Evolutionary conservation across 1,140 invertebrate genomes (phyloP), one percentile per base, ranked within the genome.

Genomic region (Ganaspis sp.): DNA sequence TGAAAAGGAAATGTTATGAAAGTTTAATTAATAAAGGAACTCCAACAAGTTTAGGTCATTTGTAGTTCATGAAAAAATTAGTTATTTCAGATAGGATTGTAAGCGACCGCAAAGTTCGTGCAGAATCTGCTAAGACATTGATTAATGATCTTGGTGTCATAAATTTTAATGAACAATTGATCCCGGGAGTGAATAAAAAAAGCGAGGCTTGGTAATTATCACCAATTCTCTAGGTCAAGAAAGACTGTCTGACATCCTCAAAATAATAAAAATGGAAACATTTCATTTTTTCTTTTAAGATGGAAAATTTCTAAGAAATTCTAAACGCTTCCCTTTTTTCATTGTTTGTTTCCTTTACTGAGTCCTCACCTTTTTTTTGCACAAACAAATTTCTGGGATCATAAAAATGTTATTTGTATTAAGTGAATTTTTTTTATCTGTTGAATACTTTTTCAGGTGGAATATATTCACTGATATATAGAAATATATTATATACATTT

Each of bases 121-220:
- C 54, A 26, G 15, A 64, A 23, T 15, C 11, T 26, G 23, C 21
- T 64, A 64, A 64, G 54, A 64, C 21, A 29, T 1, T 64, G 54
- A 64, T 64, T 64, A 29, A 64, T 64, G 54, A 29, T 64, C 21
- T 26, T 15, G 21, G 23, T 64, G 11, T n/a, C 54, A 5, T 64
- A 29, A 29, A 64, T 64, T 64, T 64, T 64, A 64, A 64, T 64
- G 54, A 26, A 64, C 54, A 64, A 64, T 64, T 64, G 23, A 64
- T 64, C 54, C 21, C 21, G 9, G 12, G 42, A n/a, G 42, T 45
- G 42, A 12, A 45, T 29, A 29, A 29, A 64, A 64, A 26, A 9
- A 64, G 15, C 9, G 15, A 6, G 4, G 1, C 21, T 29, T 9
- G 21, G 21, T 64, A 64, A 64, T 64, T 64, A 64, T 29, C 21